These are phyloP conservation scores for Pantherophis vulpinus DNA, from an alignment of 2,797 vertebrate genomes.

Conservation along the genomic window DNA sequence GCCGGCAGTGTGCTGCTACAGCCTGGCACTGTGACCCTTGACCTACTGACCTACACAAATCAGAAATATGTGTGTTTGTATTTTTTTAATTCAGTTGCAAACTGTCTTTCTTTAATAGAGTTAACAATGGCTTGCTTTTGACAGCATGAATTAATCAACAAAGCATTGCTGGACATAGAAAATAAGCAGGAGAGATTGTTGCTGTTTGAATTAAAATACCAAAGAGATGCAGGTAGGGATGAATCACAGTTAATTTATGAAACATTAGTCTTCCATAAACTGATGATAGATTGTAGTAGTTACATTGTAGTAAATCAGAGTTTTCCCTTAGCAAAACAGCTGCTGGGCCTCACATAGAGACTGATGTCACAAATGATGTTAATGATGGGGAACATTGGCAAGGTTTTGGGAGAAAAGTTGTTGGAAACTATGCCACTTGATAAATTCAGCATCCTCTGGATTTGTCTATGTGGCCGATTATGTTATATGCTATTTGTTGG, in stretches of 20 bases:
- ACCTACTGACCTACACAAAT: neutral
- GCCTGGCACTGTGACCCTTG: too few relatives aligned
- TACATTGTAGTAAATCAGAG: neutral
- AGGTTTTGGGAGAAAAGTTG: neutral
- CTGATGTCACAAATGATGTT: neutral
- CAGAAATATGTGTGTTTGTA: neutral
- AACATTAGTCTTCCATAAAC: neutral
- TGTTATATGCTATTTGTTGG: neutral
- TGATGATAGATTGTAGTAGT: neutral
- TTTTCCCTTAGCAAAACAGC: neutral
- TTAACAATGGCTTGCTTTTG: conserved; percentile 43
- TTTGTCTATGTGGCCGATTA: neutral
- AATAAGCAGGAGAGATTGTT: conserved; percentile 73
- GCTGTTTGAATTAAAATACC: conserved; percentile 66
- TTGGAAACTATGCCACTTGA: neutral
- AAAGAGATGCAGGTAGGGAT: conserved; percentile 75
- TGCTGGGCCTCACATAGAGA: neutral
- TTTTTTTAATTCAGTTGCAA: neutral
- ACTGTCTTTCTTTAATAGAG: neutral
- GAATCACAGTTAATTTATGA: neutral
- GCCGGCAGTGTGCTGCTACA: too few relatives aligned
- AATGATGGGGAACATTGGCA: neutral
- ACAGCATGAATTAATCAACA: conserved; percentile 56
- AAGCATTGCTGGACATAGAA: conserved; percentile 66
- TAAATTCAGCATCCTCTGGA: neutral